Evolutionary conservation across 2,888 invertebrate genomes (phyloP), one percentile per base, ranked within the genome.

Genomic region (Aromia moschata): DNA sequence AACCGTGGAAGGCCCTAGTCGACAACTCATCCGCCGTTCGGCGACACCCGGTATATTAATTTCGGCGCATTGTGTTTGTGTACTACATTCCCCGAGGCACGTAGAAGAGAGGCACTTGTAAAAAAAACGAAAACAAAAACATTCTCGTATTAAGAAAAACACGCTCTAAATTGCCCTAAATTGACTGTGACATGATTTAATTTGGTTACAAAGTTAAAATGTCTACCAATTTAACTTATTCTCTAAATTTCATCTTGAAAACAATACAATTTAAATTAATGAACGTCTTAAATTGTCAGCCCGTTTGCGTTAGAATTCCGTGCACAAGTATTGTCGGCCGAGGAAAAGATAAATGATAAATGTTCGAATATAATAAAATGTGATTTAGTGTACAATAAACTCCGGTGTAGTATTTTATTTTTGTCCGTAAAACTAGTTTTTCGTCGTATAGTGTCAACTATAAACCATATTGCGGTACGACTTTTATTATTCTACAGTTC

Each of bases 161-260:
- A 62, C 49, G 58, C 44, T 52, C 60, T 74, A 77, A 78, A 77
- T 77, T 77, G 76, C 67, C 71, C 74, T 73, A 74, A 78, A 78
- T 78, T 78, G 75, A 71, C 70, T 73, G 71, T 75, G 77, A 78
- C 77, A 78, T 68, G 77, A 78, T 78, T 78, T 77, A 77, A 77
- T 75, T 74, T 70, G 58, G 64, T 69, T 70, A 69, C 51, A 54
- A 9, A 54, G 53, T 44, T 51, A 51, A 62, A 60, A 62, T 65
- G 58, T 58, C 54, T 47, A 60, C 54, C 62, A 65, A 65, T 65
- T 65, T 53, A 60, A 51, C 30, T 52, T 43, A 58, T 58, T 49
- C 58, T 58, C 51, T 49, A 58, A 61, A 49, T 58, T 64, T 60
- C 59, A 55, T 63, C 51, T 55, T 14, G 20, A 58, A 51, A 54